phyloP scores from a whole-genome alignment of 53 echinoderm and acorn worm genomes.

The Echinometra lucunter region DNA sequence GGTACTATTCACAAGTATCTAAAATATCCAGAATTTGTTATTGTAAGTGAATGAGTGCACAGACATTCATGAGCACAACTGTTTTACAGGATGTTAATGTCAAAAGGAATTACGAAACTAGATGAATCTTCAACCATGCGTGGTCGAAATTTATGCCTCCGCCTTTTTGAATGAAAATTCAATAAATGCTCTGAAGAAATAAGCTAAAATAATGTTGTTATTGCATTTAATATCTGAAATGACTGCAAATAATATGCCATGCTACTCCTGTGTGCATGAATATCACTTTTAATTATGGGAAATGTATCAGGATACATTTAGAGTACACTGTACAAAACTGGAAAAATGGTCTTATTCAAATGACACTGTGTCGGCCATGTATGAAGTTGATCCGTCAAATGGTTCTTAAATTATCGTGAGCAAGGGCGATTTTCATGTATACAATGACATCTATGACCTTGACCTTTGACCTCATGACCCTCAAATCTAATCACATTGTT shows the following conservation, averaged over 20 bases:
- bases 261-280: slow-evolving; percentile 36
- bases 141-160: not conserved
- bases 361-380: slow-evolving; percentile 9
- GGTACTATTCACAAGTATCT: not conserved
- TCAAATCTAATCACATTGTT: not conserved
- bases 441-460: not conserved
- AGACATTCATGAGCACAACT: not conserved
- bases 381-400: slow-evolving; percentile 2
- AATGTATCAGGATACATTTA: slow-evolving; percentile 38
- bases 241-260: slow-evolving; percentile 37
- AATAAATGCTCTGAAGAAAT: not conserved
- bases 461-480: not conserved
- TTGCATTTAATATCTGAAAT: slow-evolving; percentile 44
- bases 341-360: slow-evolving; percentile 37
- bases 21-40: not conserved
- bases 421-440: not conserved
- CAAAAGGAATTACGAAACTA: not conserved
- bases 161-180: not conserved
- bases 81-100: not conserved
- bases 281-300: slow-evolving; percentile 47
- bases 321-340: slow-evolving; percentile 6
- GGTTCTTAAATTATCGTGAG: not conserved
- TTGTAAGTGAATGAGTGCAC: not conserved
- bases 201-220: slow-evolving; percentile 14
- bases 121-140: not conserved